Conservation (phyloP, 2,888 invertebrate genomes). For the Steromphala cineraria region DNA sequence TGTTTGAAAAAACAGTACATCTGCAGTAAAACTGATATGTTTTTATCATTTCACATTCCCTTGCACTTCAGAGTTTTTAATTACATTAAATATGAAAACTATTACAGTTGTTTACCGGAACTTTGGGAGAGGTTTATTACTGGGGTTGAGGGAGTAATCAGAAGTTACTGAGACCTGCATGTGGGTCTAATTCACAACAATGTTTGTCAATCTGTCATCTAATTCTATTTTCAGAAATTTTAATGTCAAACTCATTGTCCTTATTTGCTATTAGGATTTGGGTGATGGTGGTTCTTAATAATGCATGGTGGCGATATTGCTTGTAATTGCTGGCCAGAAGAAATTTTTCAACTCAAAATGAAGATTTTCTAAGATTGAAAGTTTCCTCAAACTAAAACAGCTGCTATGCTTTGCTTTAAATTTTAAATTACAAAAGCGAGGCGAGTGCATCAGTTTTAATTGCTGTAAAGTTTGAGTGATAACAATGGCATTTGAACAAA, state of each 20-base stretch:
- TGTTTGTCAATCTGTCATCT: constrained; percentile 19
- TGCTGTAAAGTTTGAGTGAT: constrained; percentile 14
- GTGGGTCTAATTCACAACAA: not conserved
- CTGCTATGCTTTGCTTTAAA: too few species aligned
- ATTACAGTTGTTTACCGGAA: too few species aligned
- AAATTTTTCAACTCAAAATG: too few species aligned
- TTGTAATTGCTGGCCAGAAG: too few species aligned
- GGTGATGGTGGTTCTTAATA: not conserved
- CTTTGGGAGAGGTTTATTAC: not conserved
- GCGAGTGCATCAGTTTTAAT: constrained; percentile 14
- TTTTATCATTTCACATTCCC: too few species aligned
- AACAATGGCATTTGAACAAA: constrained; percentile 17
- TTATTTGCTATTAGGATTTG: not conserved
- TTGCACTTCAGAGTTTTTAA: too few species aligned
- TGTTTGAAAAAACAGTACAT: too few species aligned
- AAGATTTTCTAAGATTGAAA: too few species aligned
- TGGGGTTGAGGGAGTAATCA: not conserved
- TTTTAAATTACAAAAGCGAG: not conserved
- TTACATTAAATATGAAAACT: too few species aligned
- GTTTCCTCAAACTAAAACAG: too few species aligned
- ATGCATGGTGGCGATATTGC: not conserved
- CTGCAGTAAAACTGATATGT: too few species aligned
- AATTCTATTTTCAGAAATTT: constrained; percentile 11
- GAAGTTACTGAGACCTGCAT: not conserved
- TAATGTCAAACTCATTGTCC: not conserved